Conservation (phyloP, 2,797 vertebrate species). For the Enteromius viviparus region DNA sequence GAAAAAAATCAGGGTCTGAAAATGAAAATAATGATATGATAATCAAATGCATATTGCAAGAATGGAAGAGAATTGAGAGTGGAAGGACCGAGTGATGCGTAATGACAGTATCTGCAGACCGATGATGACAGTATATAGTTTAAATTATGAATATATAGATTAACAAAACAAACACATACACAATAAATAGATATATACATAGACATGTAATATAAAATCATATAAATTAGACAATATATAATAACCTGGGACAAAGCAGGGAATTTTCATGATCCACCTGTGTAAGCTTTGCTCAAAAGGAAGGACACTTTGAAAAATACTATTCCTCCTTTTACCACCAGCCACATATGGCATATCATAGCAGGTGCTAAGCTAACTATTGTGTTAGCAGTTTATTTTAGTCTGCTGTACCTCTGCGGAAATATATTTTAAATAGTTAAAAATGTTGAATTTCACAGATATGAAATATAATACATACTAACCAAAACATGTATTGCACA, state of each 20-base stretch:
- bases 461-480: conserved; percentile 32
- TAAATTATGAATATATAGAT: conserved; percentile 36
- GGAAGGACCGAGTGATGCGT: conserved; percentile 12
- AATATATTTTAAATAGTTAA: conserved; percentile 18
- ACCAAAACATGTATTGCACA: conserved; percentile 29
- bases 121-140: conserved; percentile 39
- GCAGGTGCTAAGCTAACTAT: conserved; percentile 28
- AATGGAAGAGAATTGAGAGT: conserved; percentile 15
- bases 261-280: conserved; percentile 10
- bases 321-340: conserved; percentile 37
- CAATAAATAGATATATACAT: conserved; percentile 43
- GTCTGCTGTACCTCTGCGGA: neutral
- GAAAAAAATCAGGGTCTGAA: conserved; percentile 39
- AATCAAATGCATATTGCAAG: conserved; percentile 42
- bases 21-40: conserved; percentile 36
- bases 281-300: conserved; percentile 44
- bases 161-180: conserved; percentile 47
- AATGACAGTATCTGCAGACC: conserved; percentile 16
- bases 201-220: conserved; percentile 26
- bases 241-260: conserved; percentile 20
- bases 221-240: conserved; percentile 39
- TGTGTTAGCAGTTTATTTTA: conserved; percentile 11
- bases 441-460: conserved; percentile 1
- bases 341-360: conserved; percentile 25
- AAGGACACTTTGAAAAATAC: conserved; percentile 55